phyloP scores from a whole-genome alignment of 2,113 vertebrate genomes.

The Glareola pratincola region DNA sequence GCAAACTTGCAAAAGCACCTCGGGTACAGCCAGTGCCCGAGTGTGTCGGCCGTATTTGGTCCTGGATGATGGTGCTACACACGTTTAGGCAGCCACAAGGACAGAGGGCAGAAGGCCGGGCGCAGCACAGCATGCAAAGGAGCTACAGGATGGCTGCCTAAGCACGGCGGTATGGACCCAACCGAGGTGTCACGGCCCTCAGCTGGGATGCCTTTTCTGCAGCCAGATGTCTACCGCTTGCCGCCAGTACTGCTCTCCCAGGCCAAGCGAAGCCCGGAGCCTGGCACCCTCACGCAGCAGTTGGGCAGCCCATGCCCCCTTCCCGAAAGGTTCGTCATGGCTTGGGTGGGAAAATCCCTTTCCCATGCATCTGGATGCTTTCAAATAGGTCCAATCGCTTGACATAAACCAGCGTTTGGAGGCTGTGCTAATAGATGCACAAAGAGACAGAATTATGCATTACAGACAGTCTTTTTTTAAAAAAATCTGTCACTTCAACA shows the following conservation, averaged over 20 bases:
- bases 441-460: neutral
- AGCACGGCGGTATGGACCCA: fast-evolving
- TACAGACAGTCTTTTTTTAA: neutral
- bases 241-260: fast-evolving
- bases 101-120: neutral
- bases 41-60: fast-evolving
- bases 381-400: neutral
- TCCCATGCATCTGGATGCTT: neutral
- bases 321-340: neutral
- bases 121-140: fast-evolving
- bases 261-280: fast-evolving
- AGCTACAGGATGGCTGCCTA: neutral
- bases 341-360: neutral
- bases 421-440: neutral
- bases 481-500: neutral
- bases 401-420: neutral
- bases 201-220: neutral
- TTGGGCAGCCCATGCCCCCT: neutral
- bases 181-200: fast-evolving
- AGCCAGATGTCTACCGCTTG: neutral
- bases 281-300: fast-evolving
- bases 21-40: fast-evolving
- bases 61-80: neutral
- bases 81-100: fast-evolving
- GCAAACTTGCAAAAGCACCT: neutral